These are phyloP conservation scores for Bombyx mandarina DNA, from an alignment of 1,140 invertebrate genomes.

Conservation along the genomic window DNA sequence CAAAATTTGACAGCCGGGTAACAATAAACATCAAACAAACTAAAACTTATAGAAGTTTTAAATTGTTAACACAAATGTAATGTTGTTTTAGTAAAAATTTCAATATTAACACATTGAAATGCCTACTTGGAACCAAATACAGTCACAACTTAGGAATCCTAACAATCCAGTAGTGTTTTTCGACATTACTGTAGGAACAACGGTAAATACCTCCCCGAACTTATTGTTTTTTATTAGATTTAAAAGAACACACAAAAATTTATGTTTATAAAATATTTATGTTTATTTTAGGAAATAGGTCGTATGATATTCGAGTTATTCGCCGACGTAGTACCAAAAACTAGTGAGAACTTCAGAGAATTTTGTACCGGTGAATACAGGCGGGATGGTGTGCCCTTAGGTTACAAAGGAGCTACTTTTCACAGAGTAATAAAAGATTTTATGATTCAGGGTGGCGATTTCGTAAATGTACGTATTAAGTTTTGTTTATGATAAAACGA, in stretches of 20 bases:
- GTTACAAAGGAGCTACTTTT: slow-evolving; percentile 96
- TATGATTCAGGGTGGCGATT: slow-evolving; percentile 99
- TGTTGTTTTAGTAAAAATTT: no score
- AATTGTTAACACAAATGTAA: no score
- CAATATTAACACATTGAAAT: slow-evolving; percentile 57
- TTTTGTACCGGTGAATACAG: slow-evolving; percentile 97
- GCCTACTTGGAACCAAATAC: slow-evolving; percentile 94
- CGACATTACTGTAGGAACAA: slow-evolving; percentile 93
- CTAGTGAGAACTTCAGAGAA: slow-evolving; percentile 98
- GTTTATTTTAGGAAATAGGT: slow-evolving; percentile 80
- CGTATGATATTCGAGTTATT: slow-evolving; percentile 97
- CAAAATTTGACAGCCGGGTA: no score
- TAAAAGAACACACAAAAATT: not conserved
- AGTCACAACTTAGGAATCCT: slow-evolving; percentile 89
- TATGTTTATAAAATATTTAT: not conserved
- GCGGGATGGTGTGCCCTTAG: slow-evolving; percentile 94
- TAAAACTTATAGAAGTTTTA: no score
- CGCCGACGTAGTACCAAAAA: slow-evolving; percentile 96
- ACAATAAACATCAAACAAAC: no score
- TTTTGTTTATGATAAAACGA: not conserved
- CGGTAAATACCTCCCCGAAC: slow-evolving; percentile 71
- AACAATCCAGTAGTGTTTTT: slow-evolving; percentile 98
- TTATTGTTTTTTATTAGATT: slow-evolving; percentile 1
- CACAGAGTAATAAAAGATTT: slow-evolving; percentile 99
- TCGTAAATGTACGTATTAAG: slow-evolving; percentile 86